phyloP scores from a whole-genome alignment of 2,113 vertebrate species.

The Grus americana region DNA sequence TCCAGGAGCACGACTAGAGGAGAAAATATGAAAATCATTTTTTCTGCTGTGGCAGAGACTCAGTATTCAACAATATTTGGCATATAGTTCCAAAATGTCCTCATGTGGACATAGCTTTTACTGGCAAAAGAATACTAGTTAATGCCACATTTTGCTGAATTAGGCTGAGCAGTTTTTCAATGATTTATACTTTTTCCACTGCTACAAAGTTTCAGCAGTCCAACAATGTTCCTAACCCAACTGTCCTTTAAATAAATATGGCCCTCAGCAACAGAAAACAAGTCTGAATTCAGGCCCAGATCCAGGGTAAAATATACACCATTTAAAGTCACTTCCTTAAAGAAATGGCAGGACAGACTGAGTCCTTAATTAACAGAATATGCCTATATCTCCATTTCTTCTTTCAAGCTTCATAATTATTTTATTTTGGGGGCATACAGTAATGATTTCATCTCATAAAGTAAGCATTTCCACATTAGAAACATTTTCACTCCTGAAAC shows the following conservation, averaged over 20 bases:
- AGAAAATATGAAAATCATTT: neutral
- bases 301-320: neutral
- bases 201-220: slow-evolving; percentile 1
- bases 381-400: neutral
- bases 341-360: neutral
- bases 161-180: neutral
- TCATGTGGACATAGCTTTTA: slow-evolving; percentile 10
- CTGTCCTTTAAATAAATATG: slow-evolving; percentile 19
- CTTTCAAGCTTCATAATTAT: neutral
- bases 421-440: neutral
- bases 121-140: slow-evolving; percentile 13
- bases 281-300: neutral
- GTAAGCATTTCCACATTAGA: neutral
- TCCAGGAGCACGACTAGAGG: neutral
- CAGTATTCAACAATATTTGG: neutral
- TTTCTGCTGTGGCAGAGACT: neutral
- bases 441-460: neutral
- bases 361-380: neutral
- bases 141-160: slow-evolving; percentile 38
- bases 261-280: slow-evolving; percentile 9
- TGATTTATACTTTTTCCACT: slow-evolving; percentile 57
- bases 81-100: neutral
- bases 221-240: neutral
- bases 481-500: neutral
- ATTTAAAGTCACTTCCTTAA: neutral